Conservation (phyloP, 2,113 vertebrate genomes). For the Glaucidium brasilianum region DNA sequence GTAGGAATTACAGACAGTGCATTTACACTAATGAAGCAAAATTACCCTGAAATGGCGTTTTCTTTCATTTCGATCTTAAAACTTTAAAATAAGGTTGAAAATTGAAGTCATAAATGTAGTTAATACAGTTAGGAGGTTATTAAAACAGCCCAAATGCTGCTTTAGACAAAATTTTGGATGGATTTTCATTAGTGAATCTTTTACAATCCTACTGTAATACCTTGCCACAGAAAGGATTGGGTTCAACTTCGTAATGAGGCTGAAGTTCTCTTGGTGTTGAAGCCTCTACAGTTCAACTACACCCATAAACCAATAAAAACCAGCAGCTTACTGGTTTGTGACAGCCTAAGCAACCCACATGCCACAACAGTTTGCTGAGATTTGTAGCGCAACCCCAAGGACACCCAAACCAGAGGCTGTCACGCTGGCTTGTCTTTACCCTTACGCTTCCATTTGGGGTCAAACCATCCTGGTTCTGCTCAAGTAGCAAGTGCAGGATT, state of each 20-base stretch:
- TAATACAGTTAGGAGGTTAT: constrained; percentile 4
- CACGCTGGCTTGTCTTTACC: fast-evolving
- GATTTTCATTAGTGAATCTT: neutral
- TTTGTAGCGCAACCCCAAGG: neutral
- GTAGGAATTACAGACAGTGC: constrained; percentile 31
- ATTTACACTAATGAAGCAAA: constrained; percentile 50
- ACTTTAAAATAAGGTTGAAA: constrained; percentile 16
- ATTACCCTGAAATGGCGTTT: constrained; percentile 44
- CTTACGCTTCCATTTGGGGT: neutral
- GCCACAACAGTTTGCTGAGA: neutral
- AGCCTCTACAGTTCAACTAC: neutral
- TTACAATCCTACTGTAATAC: neutral
- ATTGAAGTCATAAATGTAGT: constrained; percentile 24
- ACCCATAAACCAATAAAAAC: neutral
- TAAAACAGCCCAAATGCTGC: neutral
- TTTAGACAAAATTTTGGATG: neutral
- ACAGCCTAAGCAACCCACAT: fast-evolving
- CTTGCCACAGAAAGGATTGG: neutral
- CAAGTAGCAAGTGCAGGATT: neutral
- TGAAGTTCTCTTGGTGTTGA: neutral
- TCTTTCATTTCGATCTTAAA: neutral
- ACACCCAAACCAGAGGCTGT: fast-evolving
- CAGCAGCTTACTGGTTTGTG: neutral
- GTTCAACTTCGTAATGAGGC: neutral
- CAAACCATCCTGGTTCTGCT: neutral